These are phyloP conservation scores for Criorhina ranunculi DNA, from an alignment of 2,888 invertebrate genomes.

Conservation along the genomic window DNA sequence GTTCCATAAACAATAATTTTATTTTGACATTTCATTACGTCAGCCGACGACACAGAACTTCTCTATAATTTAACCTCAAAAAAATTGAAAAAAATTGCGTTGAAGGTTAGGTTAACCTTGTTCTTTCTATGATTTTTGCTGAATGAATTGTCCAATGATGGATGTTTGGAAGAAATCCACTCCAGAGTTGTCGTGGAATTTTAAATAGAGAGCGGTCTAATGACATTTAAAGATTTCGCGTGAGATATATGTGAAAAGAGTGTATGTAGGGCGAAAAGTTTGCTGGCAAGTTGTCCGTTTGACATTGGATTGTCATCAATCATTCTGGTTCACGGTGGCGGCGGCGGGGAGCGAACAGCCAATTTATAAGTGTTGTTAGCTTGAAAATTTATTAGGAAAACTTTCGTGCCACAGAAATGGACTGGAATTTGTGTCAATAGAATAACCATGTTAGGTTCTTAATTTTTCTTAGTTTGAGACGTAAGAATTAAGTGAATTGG, in stretches of 20 bases:
- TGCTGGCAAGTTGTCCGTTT: slow-evolving; percentile 17
- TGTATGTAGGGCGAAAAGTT: slow-evolving; percentile 11
- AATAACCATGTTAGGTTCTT: neutral
- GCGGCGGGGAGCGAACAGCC: slow-evolving; percentile 2
- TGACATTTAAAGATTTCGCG: slow-evolving; percentile 45
- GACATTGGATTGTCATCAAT: slow-evolving; percentile 57
- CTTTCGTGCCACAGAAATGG: slow-evolving; percentile 15
- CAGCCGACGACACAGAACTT: slow-evolving; percentile 19
- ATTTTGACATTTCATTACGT: slow-evolving; percentile 46
- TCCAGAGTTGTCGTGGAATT: slow-evolving; percentile 13
- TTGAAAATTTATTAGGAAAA: slow-evolving; percentile 16
- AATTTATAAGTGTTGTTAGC: slow-evolving; percentile 26
- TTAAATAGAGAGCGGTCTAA: slow-evolving; percentile 27
- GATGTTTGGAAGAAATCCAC: slow-evolving; percentile 21
- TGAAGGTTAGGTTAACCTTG: slow-evolving; percentile 36
- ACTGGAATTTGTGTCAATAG: slow-evolving; percentile 58
- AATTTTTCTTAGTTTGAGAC: slow-evolving; percentile 2
- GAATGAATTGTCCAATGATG: slow-evolving; percentile 27
- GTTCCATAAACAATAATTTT: slow-evolving; percentile 22
- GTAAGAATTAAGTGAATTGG: too few relatives aligned
- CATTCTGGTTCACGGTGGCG: slow-evolving; percentile 7
- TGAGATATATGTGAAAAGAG: slow-evolving; percentile 18
- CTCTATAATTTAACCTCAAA: slow-evolving; percentile 37
- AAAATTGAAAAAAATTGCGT: too few relatives aligned
- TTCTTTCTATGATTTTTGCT: neutral